Base-by-base conservation (phyloP, 2,888 invertebrate species). In the Brachyptera putata region DNA sequence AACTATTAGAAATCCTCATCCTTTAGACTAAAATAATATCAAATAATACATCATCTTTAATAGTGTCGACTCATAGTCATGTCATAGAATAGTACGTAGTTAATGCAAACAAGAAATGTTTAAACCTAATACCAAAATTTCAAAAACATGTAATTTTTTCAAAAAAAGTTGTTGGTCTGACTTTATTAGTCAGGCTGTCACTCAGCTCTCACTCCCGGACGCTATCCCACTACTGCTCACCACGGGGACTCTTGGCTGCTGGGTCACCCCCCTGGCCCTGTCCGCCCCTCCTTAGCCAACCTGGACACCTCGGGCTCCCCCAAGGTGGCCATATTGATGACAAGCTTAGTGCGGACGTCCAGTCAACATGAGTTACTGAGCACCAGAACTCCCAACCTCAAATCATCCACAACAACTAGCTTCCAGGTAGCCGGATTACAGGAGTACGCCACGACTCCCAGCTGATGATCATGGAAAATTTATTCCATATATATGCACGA, bases 191-290 rank as follows among this genome's bases (percentile, higher is more conserved):
- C 84, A 79, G 90, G 94, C 93, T 94, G 86, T 79, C 80, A 84
- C 83, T 86, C 84, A 86, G 84, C 83, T 81, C 84, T 83, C 88
- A 91, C 92, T 95, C 94, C 91, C 89, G 86, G 90, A 86, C 91
- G 94, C 94, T 87, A 90, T 91, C 93, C 94, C 91, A 89, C 92
- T 93, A 95, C 94, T 93, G 93, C 90, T 83, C 87, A 84, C 91
- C 93, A 90, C 92, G 93, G 92, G 86, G 89, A 90, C 92, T 95
- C 93, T 95, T 94, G 93, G 92, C 93, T 95, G 95, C 94, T 95
- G 90, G 86, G 91, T 94, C 91, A 89, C 94, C 91, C 91, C 91
- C 87, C 95, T 95, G 92, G 91, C 93, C 95, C 95, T 89, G 83
- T 95, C 80, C 94, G 88, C 89, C 91, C 86, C 92, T 93, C 95